Evolutionary conservation across 2,888 invertebrate species (phyloP).

Genomic region (Myopa testacea): DNA sequence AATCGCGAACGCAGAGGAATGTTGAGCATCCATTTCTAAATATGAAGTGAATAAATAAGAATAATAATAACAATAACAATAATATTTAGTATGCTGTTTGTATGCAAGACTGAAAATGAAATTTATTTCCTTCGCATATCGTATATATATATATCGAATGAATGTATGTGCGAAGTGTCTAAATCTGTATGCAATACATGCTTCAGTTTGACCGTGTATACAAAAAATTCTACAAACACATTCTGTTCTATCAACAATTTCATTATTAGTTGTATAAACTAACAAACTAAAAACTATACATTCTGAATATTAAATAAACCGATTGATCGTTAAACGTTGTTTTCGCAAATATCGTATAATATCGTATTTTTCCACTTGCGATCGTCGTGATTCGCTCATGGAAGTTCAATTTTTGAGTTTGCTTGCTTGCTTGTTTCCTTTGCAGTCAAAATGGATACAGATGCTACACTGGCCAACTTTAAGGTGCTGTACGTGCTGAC

Average conservation of each 20-base stretch:
- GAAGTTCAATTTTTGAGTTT: not conserved
- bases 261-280: too few species aligned
- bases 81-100: constrained; percentile 16
- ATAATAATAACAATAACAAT: not conserved
- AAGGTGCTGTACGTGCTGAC: constrained; percentile 65
- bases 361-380: too few species aligned
- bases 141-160: not conserved
- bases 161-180: not conserved
- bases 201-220: too few species aligned
- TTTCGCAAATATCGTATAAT: not conserved
- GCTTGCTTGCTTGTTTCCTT: not conserved
- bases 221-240: too few species aligned
- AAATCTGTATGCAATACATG: not conserved
- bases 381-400: too few species aligned
- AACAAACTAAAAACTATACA: not conserved
- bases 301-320: not conserved
- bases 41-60: not conserved
- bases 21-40: constrained; percentile 2
- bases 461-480: constrained; percentile 63
- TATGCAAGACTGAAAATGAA: not conserved
- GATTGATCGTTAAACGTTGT: not conserved
- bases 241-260: too few species aligned
- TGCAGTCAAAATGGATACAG: constrained; percentile 58
- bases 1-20: not conserved
- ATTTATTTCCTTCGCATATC: too few species aligned